Percentiles rank a stretch among this genome's conserved stretches.
These are phyloP conservation scores for Heliothis peltigera DNA, from an alignment of 2,888 invertebrate species.

Conservation along the genomic window DNA sequence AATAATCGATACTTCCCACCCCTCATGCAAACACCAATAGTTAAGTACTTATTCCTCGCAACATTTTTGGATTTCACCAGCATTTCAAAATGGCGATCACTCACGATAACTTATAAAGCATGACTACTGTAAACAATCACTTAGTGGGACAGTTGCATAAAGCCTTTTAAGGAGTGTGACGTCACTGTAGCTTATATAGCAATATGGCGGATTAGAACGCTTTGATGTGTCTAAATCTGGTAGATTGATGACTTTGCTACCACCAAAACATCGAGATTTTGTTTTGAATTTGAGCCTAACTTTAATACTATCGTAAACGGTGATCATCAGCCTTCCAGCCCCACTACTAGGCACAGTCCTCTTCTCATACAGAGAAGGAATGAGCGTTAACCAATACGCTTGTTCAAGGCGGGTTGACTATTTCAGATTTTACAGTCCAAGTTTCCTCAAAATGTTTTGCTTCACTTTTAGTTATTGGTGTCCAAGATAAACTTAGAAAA, in stretches of 20 bases:
- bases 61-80: conserved; percentile 41
- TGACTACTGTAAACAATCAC: conserved; percentile 48
- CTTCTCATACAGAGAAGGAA: no score
- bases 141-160: conserved; percentile 53
- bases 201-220: conserved; percentile 32
- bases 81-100: conserved; percentile 38
- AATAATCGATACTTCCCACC: conserved; percentile 14
- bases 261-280: neutral
- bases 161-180: conserved; percentile 29
- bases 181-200: conserved; percentile 21
- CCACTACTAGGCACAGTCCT: no score
- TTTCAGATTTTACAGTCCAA: no score
- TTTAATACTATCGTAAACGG: neutral
- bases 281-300: no score
- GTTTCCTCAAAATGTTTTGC: no score
- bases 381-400: no score
- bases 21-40: conserved; percentile 14
- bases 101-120: conserved; percentile 47
- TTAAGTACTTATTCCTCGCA: conserved; percentile 40
- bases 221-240: neutral
- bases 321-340: no score
- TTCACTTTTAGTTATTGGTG: no score
- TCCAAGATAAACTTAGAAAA: no score
- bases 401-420: no score
- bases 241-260: no score